Conservation (phyloP, 2,113 vertebrate genomes). For the Heterotilapia buettikoferi region DNA sequence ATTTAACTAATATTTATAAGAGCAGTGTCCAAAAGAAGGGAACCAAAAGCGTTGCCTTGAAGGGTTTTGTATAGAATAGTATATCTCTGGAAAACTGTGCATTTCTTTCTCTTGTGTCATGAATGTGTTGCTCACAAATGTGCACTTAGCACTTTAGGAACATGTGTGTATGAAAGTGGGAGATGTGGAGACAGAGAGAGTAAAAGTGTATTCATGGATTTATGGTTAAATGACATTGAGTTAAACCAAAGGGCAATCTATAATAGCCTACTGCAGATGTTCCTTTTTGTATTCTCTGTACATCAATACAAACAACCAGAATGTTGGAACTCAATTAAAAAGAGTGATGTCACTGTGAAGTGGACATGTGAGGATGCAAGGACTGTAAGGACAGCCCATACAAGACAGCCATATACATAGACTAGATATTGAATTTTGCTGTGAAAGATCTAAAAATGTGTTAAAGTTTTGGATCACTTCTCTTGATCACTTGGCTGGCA, state of each 20-base stretch:
- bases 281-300: not conserved
- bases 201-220: not conserved
- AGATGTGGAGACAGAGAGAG: not conserved
- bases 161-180: not conserved
- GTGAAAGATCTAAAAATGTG: not conserved
- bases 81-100: not conserved
- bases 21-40: not conserved
- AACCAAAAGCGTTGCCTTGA: not conserved
- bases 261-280: not conserved
- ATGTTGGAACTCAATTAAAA: not conserved
- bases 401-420: not conserved
- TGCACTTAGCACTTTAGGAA: not conserved
- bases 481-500: slow-evolving; percentile 30
- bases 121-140: not conserved
- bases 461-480: slow-evolving; percentile 37
- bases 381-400: not conserved
- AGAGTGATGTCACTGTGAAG: not conserved
- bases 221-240: not conserved
- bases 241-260: not conserved
- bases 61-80: not conserved
- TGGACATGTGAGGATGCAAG: not conserved
- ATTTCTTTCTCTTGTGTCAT: not conserved
- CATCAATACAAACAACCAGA: not conserved
- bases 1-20: not conserved
- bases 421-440: slow-evolving; percentile 31